Conservation (phyloP, 2,888 invertebrate species). For the Hydraecia micacea region DNA sequence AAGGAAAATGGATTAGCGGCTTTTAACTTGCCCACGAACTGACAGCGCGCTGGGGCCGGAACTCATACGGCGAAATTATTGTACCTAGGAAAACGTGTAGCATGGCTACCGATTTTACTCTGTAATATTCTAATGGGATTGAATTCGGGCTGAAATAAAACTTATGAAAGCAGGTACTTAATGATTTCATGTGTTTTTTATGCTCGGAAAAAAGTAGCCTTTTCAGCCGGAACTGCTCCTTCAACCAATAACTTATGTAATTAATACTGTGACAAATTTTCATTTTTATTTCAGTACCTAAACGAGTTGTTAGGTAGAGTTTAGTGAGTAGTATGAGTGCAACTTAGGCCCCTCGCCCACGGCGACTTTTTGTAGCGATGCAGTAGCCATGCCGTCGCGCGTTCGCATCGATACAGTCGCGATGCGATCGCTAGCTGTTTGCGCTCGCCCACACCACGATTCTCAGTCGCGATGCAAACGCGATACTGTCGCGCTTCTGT, state of each 20-base stretch:
- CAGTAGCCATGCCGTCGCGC: too few species aligned
- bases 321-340: background rate
- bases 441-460: too few species aligned
- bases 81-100: constrained; percentile 21
- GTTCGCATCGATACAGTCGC: too few species aligned
- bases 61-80: constrained; percentile 60
- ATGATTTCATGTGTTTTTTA: background rate
- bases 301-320: background rate
- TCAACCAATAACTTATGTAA: background rate
- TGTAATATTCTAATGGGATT: constrained; percentile 24
- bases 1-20: constrained; percentile 86
- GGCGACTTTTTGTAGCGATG: too few species aligned
- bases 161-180: background rate
- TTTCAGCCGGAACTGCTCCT: too few species aligned
- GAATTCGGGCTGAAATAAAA: background rate
- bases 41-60: constrained; percentile 60
- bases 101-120: constrained; percentile 28
- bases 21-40: constrained; percentile 75
- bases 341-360: too few species aligned
- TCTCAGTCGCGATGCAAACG: too few species aligned
- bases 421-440: too few species aligned
- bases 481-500: too few species aligned
- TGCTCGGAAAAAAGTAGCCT: too few species aligned
- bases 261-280: background rate
- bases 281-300: too few species aligned